phyloP scores from a whole-genome alignment of 2,888 invertebrate genomes.

The Teinopalpus imperialis region DNA sequence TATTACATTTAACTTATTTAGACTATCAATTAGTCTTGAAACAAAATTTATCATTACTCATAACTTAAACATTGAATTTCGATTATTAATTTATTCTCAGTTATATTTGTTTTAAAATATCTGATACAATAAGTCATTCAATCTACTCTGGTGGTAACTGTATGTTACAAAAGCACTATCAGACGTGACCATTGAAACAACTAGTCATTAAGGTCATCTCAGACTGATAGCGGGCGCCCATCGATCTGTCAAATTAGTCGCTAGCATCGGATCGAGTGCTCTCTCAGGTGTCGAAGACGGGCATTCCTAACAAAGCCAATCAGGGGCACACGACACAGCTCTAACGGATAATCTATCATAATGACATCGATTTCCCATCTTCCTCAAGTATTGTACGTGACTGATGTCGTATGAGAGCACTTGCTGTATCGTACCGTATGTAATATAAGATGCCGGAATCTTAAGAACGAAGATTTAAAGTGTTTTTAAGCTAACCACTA shows the following conservation, averaged over 20 bases:
- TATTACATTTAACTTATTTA: no score
- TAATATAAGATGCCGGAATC: no score
- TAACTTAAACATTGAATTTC: no score
- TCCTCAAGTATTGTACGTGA: constrained; percentile 53
- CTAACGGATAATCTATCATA: constrained; percentile 77
- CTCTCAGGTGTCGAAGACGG: constrained; percentile 67
- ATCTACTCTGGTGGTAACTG: not conserved
- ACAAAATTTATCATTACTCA: no score
- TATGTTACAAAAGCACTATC: constrained; percentile 1
- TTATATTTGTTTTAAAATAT: no score
- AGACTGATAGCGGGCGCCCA: constrained; percentile 50
- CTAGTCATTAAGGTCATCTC: constrained; percentile 60
- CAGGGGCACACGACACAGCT: constrained; percentile 60
- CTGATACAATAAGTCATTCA: not conserved
- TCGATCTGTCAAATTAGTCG: constrained; percentile 79
- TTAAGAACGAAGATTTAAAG: no score
- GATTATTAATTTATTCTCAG: no score
- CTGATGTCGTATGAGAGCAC: constrained; percentile 25
- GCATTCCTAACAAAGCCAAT: constrained; percentile 77
- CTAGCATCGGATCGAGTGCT: constrained; percentile 49
- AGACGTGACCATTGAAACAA: constrained; percentile 24
- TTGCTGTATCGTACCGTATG: constrained; percentile 3
- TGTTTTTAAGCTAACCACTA: no score
- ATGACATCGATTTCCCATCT: constrained; percentile 78
- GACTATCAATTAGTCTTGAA: no score